phyloP scores from a whole-genome alignment of 2,888 invertebrate genomes.

The Sceliomorpha sp. region DNA sequence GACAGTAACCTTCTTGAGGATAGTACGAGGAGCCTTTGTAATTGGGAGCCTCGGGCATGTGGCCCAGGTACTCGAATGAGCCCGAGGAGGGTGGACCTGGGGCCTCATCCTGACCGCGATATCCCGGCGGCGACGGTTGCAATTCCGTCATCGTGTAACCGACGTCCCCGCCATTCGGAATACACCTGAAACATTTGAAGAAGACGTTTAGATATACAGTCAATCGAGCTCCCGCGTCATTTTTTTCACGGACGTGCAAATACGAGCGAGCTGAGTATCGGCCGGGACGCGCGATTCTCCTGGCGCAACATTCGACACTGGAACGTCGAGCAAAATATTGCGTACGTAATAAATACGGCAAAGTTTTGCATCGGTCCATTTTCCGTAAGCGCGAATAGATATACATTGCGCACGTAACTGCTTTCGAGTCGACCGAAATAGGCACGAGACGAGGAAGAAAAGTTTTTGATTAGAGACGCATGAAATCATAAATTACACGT shows the following conservation, averaged over 20 bases:
- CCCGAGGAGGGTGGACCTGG: conserved; percentile 72
- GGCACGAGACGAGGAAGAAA: conserved; percentile 1
- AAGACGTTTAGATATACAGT: no score
- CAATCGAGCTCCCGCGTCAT: no score
- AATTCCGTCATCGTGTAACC: conserved; percentile 80
- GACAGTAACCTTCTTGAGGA: conserved; percentile 70
- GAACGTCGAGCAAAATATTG: no score
- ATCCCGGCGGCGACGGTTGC: conserved; percentile 78
- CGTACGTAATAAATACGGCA: no score
- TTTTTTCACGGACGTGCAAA: no score
- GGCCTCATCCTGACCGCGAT: conserved; percentile 78
- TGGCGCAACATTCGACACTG: no score
- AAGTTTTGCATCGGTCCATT: no score
- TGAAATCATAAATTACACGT: conserved; percentile 37
- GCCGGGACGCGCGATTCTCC: no score
- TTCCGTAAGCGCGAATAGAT: no score
- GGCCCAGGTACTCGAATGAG: conserved; percentile 72
- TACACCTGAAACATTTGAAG: conserved; percentile 70
- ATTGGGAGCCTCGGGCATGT: conserved; percentile 68
- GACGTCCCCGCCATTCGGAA: conserved; percentile 79
- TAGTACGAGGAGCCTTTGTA: conserved; percentile 70
- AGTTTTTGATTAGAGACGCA: conserved; percentile 32
- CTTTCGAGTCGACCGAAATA: no score
- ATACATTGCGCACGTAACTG: no score
- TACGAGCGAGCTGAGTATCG: no score